Percentiles rank a stretch among this genome's conserved stretches.
These are phyloP conservation scores for Heliconius nattereri DNA, from an alignment of 1,140 invertebrate species.

Conservation along the genomic window DNA sequence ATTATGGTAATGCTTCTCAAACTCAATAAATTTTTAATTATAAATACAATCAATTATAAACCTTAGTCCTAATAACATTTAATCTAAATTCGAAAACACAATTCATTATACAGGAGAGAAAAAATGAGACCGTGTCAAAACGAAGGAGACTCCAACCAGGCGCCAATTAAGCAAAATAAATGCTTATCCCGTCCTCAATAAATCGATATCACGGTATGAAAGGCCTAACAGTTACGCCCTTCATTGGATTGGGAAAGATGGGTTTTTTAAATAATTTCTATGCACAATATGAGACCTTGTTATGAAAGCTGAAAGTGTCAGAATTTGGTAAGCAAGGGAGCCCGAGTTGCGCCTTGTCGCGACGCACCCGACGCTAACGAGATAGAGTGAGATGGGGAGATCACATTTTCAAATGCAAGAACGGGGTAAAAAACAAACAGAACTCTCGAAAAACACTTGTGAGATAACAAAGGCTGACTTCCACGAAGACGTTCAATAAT, in stretches of 20 bases:
- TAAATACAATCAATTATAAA: constrained; percentile 53
- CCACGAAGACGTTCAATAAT: constrained; percentile 80
- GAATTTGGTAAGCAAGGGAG: constrained; percentile 75
- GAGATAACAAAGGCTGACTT: constrained; percentile 80
- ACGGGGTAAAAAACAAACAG: constrained; percentile 66
- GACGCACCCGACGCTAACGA: constrained; percentile 73
- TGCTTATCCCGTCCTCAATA: constrained; percentile 71
- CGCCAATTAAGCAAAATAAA: constrained; percentile 76
- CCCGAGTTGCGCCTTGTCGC: constrained; percentile 75
- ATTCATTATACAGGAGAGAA: constrained; percentile 44
- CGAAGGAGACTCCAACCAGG: constrained; percentile 61
- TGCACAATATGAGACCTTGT: constrained; percentile 72
- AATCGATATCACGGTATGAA: constrained; percentile 69
- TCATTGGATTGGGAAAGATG: constrained; percentile 60
- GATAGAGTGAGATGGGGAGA: constrained; percentile 66
- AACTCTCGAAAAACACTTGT: constrained; percentile 80
- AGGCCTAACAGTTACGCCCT: constrained; percentile 68
- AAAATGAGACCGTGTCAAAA: constrained; percentile 65
- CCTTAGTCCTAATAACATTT: constrained; percentile 50
- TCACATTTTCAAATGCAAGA: constrained; percentile 48
- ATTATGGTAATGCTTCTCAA: constrained; percentile 77
- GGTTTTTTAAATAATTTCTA: constrained; percentile 51
- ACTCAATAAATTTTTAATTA: constrained; percentile 37
- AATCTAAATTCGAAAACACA: constrained; percentile 47
- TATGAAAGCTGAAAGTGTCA: constrained; percentile 76